These are phyloP conservation scores for Serrognathus titanus DNA, from an alignment of 2,888 invertebrate species.

Conservation along the genomic window DNA sequence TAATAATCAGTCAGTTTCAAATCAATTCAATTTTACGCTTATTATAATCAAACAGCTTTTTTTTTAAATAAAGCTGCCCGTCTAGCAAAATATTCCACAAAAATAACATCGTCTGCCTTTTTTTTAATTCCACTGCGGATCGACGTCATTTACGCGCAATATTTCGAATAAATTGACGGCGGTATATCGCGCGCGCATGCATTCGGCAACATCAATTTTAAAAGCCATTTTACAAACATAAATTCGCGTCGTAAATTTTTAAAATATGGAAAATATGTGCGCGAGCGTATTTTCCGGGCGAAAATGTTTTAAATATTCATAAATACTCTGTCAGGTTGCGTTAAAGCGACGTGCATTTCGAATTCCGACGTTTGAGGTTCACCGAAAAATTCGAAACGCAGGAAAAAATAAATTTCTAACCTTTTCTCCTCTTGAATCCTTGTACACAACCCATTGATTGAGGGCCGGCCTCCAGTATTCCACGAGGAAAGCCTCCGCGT, in stretches of 20 bases:
- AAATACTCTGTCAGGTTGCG: not conserved
- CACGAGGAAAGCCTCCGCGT: conserved; percentile 76
- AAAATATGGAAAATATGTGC: not conserved
- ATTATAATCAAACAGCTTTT: no score
- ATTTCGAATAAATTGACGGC: not conserved
- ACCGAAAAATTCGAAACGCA: no score
- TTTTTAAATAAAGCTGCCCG: no score
- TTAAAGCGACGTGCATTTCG: not conserved
- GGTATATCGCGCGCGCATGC: not conserved
- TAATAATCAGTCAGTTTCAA: no score
- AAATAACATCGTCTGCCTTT: no score
- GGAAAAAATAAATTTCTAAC: conserved; percentile 48
- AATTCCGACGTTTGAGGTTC: not conserved
- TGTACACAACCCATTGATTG: conserved; percentile 74
- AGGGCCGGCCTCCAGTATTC: conserved; percentile 74
- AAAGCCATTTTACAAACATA: not conserved
- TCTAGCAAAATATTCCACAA: no score
- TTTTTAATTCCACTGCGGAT: no score
- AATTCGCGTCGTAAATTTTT: conserved; percentile 1
- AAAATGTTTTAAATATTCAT: conserved; percentile 4
- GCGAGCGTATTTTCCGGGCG: not conserved
- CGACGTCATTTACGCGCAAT: not conserved
- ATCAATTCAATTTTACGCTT: no score
- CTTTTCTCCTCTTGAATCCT: conserved; percentile 72
- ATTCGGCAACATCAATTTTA: not conserved